These are phyloP conservation scores for Ectemnius lituratus DNA, from an alignment of 2,888 invertebrate species.

Conservation along the genomic window DNA sequence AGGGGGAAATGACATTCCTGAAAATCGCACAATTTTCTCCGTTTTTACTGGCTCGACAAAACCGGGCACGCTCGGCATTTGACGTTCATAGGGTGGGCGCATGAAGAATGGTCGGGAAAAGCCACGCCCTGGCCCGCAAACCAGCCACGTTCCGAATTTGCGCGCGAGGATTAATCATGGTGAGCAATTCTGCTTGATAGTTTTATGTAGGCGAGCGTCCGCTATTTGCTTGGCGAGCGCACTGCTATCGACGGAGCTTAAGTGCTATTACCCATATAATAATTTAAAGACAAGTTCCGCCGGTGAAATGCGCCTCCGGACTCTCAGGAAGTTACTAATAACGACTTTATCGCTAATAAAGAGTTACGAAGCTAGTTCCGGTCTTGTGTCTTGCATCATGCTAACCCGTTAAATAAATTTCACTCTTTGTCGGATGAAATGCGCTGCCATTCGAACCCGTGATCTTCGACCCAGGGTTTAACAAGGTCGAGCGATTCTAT, in stretches of 20 bases:
- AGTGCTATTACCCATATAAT: constrained; percentile 1
- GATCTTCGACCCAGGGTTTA: too few species aligned
- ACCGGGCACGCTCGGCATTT: neutral
- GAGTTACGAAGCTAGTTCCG: too few species aligned
- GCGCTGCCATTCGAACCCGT: neutral
- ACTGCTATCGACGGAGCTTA: constrained; percentile 1
- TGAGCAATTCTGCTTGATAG: neutral
- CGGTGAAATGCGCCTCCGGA: neutral
- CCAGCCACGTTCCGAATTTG: neutral
- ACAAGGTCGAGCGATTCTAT: too few species aligned
- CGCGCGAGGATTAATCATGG: neutral
- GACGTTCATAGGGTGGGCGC: constrained; percentile 26
- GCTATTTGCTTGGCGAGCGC: neutral
- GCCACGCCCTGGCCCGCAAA: constrained; percentile 1
- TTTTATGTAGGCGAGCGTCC: neutral
- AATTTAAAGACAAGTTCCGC: neutral
- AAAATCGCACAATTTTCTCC: constrained; percentile 24
- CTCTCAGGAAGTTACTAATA: neutral
- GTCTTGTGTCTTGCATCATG: too few species aligned
- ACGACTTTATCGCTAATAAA: neutral
- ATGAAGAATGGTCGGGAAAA: constrained; percentile 28
- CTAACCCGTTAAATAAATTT: too few species aligned
- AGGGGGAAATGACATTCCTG: constrained; percentile 20
- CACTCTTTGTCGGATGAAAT: neutral
- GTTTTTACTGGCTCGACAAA: constrained; percentile 22